Base-by-base conservation (phyloP, 37 sponge, comb jelly and placozoan genomes). In the Beroe forskalii region DNA sequence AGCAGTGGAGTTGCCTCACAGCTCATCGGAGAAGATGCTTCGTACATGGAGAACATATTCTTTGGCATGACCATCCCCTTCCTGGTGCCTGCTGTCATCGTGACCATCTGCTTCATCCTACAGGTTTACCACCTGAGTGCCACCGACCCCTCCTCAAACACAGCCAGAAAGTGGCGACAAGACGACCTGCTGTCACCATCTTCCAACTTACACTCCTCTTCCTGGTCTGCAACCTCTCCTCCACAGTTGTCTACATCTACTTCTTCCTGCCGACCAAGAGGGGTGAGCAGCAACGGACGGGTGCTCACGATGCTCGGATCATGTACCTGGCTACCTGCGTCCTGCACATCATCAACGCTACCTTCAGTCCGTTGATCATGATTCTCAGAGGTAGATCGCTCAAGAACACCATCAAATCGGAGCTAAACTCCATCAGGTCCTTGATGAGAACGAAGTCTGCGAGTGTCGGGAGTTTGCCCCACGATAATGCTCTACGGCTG, bases 11-110 rank as follows among this genome's bases (percentile, higher is more conserved):
- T 63, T 4, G 66, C 66, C 14, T 4, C 66, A 3, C 66, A 28
- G 24, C 23, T 63, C 23, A 24, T 63, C 14, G 66, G 66, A 28
- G 66, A 63, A 63, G 66, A 63, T 63, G 66, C 66, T 28, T 28
- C 66, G 6, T 63, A 63, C 25, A 4, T 63, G n/a, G 28, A 63
- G n/a, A 63, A 28, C 66, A 63, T 63, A 28, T 63, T 63, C 28
- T 63, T 63, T 30, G 66, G 66, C 28, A 63, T 63, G 66, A 63
- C 66, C 9, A 30, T 63, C n/a, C 66, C 66, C 14, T 63, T 63
- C 66, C n/a, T 63, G n/a, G 25, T 63, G 20, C 66, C 66, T 20
- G 20, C 24, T 3, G 28, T 63, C 66, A 6, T 63, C n/a, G 66
- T 63, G 28, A n/a, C 24, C 2, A 20, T 63, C 66, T 63, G 66